Evolutionary conservation across 1,140 invertebrate species (phyloP).

Genomic region (Micrasema longulum): DNA sequence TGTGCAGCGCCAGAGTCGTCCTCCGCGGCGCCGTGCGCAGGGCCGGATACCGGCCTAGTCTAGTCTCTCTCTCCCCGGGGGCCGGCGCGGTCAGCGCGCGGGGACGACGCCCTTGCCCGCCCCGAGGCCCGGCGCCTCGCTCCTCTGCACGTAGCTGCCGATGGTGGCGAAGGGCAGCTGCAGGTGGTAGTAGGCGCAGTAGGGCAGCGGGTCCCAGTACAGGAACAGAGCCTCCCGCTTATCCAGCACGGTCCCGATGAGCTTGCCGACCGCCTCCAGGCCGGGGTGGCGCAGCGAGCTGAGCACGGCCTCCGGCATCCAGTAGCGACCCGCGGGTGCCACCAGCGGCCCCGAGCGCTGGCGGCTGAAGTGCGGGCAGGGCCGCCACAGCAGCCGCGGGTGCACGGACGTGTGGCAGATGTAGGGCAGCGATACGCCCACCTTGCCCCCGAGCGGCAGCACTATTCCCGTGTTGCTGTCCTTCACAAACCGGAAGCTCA

Average conservation of each 20-base stretch:
- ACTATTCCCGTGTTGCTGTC: constrained; percentile 65
- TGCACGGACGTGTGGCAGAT: constrained; percentile 79
- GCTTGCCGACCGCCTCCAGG: constrained; percentile 67
- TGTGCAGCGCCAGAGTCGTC: background rate
- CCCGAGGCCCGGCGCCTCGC: constrained; percentile 61
- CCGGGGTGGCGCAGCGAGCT: constrained; percentile 64
- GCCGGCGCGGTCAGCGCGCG: constrained; percentile 59
- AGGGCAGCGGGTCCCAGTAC: constrained; percentile 85
- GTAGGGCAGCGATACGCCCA: constrained; percentile 82
- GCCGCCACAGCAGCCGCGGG: constrained; percentile 72
- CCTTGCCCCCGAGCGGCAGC: constrained; percentile 75
- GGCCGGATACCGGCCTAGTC: constrained; percentile 42
- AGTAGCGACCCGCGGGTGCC: constrained; percentile 65
- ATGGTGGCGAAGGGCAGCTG: constrained; percentile 77
- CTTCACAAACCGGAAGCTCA: constrained; percentile 72
- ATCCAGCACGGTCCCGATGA: constrained; percentile 76
- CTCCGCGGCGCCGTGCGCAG: background rate
- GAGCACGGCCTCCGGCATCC: constrained; percentile 67
- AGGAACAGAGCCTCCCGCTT: constrained; percentile 82
- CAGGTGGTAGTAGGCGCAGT: constrained; percentile 85
- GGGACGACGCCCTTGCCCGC: constrained; percentile 59
- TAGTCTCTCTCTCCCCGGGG: constrained; percentile 53
- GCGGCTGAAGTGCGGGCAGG: constrained; percentile 71
- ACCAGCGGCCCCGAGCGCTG: constrained; percentile 68
- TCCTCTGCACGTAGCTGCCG: constrained; percentile 63